Percentiles rank a stretch among this genome's conserved stretches.
Evolutionary conservation across 2,797 vertebrate genomes (phyloP).

Genomic region (Pachyuromys duprasi): DNA sequence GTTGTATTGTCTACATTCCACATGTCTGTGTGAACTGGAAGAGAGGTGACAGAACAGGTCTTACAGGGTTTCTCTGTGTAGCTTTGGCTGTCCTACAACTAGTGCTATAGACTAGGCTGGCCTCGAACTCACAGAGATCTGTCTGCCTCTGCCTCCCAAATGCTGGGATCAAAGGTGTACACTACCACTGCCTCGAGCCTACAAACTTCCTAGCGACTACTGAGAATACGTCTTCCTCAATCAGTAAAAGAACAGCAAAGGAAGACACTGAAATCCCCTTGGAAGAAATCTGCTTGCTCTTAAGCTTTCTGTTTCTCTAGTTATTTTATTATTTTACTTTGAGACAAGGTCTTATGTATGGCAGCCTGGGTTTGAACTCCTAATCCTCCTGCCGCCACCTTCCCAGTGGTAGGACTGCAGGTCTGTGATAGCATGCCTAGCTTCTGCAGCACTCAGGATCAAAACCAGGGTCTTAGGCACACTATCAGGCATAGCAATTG

Average conservation of each 20-base stretch:
- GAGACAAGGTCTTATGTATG: neutral
- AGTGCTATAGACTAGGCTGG: neutral
- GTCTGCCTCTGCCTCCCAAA: neutral
- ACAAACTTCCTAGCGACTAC: neutral
- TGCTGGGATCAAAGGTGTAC: neutral
- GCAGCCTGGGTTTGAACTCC: neutral
- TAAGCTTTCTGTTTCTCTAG: no score
- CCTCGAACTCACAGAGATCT: neutral
- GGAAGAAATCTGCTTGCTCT: neutral
- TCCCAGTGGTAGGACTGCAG: neutral
- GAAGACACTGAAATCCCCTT: neutral
- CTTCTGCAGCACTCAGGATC: neutral
- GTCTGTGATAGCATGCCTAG: neutral
- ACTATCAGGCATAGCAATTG: neutral
- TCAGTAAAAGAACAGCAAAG: neutral
- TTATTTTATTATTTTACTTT: neutral
- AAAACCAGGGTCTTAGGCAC: neutral
- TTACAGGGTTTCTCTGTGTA: neutral
- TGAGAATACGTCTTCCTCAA: neutral
- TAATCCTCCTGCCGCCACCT: neutral
- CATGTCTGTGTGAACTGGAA: rapidly evolving
- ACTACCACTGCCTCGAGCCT: neutral
- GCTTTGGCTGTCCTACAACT: neutral
- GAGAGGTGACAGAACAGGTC: neutral
- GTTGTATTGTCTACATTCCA: neutral